Percentiles rank a stretch among this genome's conserved stretches.
These are phyloP conservation scores for Aleiodes sp. DNA, from an alignment of 1,140 invertebrate genomes.

Conservation along the genomic window DNA sequence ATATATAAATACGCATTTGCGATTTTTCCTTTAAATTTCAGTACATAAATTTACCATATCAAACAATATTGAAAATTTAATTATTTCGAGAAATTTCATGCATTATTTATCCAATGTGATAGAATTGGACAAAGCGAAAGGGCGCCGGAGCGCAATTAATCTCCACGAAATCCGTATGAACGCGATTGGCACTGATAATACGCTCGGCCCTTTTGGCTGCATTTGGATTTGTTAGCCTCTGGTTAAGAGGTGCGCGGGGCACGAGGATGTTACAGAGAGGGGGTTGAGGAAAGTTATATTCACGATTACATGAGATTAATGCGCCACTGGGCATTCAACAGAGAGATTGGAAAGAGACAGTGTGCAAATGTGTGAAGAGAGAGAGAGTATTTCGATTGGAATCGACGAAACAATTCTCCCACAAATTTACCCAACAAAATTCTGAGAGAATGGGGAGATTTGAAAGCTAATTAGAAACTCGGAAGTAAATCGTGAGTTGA, in stretches of 20 bases:
- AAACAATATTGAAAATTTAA: too few species aligned
- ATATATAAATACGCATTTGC: too few species aligned
- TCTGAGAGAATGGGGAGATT: background rate
- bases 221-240: too few species aligned
- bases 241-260: background rate
- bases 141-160: background rate
- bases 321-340: conserved; percentile 24
- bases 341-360: background rate
- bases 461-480: conserved; percentile 33
- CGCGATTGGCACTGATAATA: background rate
- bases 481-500: conserved; percentile 36
- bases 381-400: background rate
- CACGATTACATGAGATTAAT: conserved; percentile 31
- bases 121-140: background rate
- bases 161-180: background rate
- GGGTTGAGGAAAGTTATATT: background rate
- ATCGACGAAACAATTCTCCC: conserved; percentile 19
- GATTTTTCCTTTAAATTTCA: too few species aligned
- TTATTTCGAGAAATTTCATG: conserved; percentile 4
- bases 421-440: background rate
- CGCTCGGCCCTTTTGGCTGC: background rate
- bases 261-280: too few species aligned
- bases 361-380: background rate
- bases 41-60: too few species aligned
- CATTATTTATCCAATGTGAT: background rate